A percentile compares a stretch with the other conserved stretches of the same genome.
These are phyloP conservation scores for Condylostylus longicornis DNA, from an alignment of 1,140 invertebrate genomes.

Conservation along the genomic window DNA sequence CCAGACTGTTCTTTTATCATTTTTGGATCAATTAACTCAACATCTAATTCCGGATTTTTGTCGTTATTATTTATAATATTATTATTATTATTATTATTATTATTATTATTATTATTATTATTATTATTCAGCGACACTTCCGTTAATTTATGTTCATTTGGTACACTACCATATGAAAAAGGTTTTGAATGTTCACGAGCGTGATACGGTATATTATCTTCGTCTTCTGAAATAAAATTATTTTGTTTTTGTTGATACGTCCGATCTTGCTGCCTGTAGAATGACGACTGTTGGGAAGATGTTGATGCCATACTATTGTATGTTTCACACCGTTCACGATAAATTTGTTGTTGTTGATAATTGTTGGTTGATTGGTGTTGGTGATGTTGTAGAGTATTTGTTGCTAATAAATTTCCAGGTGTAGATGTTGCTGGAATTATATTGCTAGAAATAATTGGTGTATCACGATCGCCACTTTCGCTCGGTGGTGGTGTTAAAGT, in stretches of 20 bases:
- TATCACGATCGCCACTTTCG: slow-evolving; percentile 7
- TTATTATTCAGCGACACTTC: slow-evolving; percentile 1
- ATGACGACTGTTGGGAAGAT: no score
- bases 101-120: not conserved
- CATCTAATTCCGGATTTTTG: not conserved
- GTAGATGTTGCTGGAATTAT: slow-evolving; percentile 1
- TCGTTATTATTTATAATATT: slow-evolving; percentile 3
- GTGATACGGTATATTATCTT: slow-evolving; percentile 53
- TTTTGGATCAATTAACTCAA: slow-evolving; percentile 1
- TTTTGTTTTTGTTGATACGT: no score
- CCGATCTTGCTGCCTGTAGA: no score
- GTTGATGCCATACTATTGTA: no score
- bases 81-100: slow-evolving; percentile 1
- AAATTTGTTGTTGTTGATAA: no score
- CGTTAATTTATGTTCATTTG: slow-evolving; percentile 8
- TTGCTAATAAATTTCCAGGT: no score
- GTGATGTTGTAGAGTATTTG: no score
- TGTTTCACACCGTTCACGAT: no score
- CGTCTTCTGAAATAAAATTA: no score
- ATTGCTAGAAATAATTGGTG: slow-evolving; percentile 1
- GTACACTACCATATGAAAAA: slow-evolving; percentile 54
- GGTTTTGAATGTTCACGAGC: slow-evolving; percentile 58
- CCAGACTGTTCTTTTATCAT: slow-evolving; percentile 30
- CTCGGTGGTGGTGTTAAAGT: slow-evolving; percentile 7
- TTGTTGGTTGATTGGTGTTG: no score